These are phyloP conservation scores for Pseudorectes ferrugineus DNA, from an alignment of 2,113 vertebrate genomes.

Conservation along the genomic window DNA sequence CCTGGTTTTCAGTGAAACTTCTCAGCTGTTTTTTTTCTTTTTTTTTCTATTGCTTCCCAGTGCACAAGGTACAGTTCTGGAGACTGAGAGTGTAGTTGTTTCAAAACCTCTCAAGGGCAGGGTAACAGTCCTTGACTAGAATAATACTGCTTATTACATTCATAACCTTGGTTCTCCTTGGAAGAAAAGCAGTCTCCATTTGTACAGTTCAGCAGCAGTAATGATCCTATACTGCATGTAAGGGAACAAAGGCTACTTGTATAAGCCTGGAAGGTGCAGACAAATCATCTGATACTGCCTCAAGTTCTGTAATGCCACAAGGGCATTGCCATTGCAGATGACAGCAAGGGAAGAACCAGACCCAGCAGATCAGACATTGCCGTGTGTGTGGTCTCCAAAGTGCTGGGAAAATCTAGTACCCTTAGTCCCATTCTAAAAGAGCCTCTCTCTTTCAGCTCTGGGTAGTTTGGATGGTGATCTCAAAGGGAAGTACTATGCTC, in stretches of 20 bases:
- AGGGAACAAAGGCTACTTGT: not conserved
- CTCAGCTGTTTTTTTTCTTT: not conserved
- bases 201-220: not conserved
- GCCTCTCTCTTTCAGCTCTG: slow-evolving; percentile 56
- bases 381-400: not conserved
- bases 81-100: not conserved
- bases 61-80: not conserved
- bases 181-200: not conserved
- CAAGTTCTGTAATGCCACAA: not conserved
- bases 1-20: not conserved
- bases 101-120: slow-evolving; percentile 13
- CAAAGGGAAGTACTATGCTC: slow-evolving; percentile 90
- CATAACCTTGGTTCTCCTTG: not conserved
- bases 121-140: not conserved
- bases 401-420: not conserved
- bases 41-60: not conserved
- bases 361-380: not conserved
- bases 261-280: not conserved
- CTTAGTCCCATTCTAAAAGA: not conserved
- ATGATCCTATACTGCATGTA: not conserved
- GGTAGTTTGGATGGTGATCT: slow-evolving; percentile 88
- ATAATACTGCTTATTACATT: not conserved
- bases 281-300: not conserved
- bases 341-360: slow-evolving; percentile 1
- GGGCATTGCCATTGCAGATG: not conserved